phyloP scores from a whole-genome alignment of 2,797 vertebrate genomes.

The Sphaeramia orbicularis region DNA sequence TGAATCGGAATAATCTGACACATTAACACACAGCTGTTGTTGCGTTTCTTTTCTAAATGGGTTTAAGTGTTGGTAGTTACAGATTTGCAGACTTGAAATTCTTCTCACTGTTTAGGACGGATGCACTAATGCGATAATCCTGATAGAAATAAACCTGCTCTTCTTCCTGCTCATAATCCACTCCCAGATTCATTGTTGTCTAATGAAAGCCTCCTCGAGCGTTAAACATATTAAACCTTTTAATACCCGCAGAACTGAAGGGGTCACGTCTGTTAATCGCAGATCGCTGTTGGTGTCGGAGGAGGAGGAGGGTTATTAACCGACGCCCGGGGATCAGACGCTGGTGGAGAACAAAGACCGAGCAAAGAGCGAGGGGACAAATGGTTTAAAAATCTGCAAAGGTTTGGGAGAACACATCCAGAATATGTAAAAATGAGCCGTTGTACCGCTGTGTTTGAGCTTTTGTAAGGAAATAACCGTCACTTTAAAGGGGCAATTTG shows the following conservation, averaged over 20 bases:
- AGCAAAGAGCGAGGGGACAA: neutral
- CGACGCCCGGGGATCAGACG: conserved; percentile 6
- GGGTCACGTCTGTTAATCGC: conserved; percentile 9
- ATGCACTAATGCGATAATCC: no score
- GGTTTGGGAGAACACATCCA: no score
- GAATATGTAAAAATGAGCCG: no score
- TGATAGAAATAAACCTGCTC: neutral
- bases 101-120: no score
- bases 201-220: neutral
- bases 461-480: no score
- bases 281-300: neutral
- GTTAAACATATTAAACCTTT: neutral
- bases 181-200: neutral
- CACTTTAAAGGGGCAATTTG: no score
- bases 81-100: no score
- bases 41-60: no score
- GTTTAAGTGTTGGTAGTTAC: no score
- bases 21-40: no score
- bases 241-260: neutral
- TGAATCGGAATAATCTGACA: no score
- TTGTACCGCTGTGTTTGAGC: no score
- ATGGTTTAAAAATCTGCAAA: conserved; percentile 50
- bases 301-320: neutral
- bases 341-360: conserved; percentile 43
- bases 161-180: neutral